A percentile compares a stretch with the other conserved stretches of the same genome.
Evolutionary conservation across 2,113 vertebrate species (phyloP).

Genomic region (Cnemophilus loriae): DNA sequence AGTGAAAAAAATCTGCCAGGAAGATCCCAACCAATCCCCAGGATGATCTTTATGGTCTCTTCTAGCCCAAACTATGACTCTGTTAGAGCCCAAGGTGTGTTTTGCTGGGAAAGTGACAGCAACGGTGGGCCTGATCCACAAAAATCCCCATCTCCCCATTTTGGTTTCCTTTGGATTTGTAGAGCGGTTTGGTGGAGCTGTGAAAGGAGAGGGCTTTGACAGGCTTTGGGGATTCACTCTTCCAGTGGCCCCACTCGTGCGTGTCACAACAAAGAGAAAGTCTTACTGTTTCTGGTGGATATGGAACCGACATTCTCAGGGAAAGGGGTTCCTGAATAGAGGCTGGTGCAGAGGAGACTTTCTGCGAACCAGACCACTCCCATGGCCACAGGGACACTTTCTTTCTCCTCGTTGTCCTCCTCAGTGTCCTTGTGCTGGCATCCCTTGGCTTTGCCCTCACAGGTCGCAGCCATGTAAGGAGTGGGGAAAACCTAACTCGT

Average conservation of each 20-base stretch:
- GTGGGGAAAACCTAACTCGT: neutral
- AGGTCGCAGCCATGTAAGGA: neutral
- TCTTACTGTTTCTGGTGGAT: accelerated
- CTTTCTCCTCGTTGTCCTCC: neutral
- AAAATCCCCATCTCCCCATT: neutral
- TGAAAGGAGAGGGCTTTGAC: neutral
- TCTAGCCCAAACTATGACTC: neutral
- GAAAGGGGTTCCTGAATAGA: neutral
- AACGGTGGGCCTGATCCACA: accelerated
- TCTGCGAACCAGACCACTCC: accelerated
- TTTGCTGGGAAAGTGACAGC: neutral
- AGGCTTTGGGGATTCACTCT: neutral
- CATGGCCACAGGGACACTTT: accelerated
- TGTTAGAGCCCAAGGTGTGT: neutral
- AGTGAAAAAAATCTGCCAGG: neutral
- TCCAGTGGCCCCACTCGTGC: accelerated
- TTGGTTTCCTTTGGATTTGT: neutral
- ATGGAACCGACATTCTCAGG: neutral
- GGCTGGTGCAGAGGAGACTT: neutral
- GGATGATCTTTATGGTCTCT: neutral
- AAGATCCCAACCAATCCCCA: neutral
- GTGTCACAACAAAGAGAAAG: accelerated
- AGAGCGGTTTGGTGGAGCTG: no score
- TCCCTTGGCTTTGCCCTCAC: neutral
- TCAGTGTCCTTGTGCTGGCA: neutral